Evolutionary conservation across 30 jellyfish, hydroid and myxozoan species (phyloP).

Genomic region (Chrysaora quinquecirrha): DNA sequence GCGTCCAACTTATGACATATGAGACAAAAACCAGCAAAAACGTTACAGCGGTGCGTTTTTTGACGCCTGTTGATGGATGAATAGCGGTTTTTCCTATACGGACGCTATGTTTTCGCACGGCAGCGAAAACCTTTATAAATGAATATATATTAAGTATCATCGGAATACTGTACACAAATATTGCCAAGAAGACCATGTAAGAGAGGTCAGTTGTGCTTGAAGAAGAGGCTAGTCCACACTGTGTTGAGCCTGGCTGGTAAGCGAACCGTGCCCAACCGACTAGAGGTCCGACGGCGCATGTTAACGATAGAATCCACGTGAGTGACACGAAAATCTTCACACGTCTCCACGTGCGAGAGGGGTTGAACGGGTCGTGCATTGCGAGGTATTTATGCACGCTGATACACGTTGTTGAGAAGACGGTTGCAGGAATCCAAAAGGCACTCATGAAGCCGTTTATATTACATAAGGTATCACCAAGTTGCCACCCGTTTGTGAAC

Average conservation of each 20-base stretch:
- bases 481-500: constrained; percentile 42
- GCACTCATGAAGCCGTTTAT: constrained; percentile 63
- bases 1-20: constrained; percentile 72
- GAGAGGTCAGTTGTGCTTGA: constrained; percentile 13
- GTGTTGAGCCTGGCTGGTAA: constrained; percentile 24
- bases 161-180: constrained; percentile 53
- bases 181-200: constrained; percentile 56
- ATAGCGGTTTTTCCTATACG: constrained; percentile 55
- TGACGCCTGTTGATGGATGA: constrained; percentile 10
- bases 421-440: constrained; percentile 70
- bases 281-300: constrained; percentile 61
- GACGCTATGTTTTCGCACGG: constrained; percentile 44
- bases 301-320: constrained; percentile 46
- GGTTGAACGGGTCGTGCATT: constrained; percentile 57
- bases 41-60: constrained; percentile 54
- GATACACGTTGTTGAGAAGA: constrained; percentile 58
- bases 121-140: constrained; percentile 37
- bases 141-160: constrained; percentile 22
- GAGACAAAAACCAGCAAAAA: constrained; percentile 53
- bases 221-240: constrained; percentile 54
- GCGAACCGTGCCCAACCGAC: constrained; percentile 46
- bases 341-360: constrained; percentile 39
- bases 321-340: constrained; percentile 26
- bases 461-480: constrained; percentile 47
- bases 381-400: constrained; percentile 49